These are phyloP conservation scores for Chaetorhynchus papuensis DNA, from an alignment of 2,113 vertebrate genomes.

Conservation along the genomic window DNA sequence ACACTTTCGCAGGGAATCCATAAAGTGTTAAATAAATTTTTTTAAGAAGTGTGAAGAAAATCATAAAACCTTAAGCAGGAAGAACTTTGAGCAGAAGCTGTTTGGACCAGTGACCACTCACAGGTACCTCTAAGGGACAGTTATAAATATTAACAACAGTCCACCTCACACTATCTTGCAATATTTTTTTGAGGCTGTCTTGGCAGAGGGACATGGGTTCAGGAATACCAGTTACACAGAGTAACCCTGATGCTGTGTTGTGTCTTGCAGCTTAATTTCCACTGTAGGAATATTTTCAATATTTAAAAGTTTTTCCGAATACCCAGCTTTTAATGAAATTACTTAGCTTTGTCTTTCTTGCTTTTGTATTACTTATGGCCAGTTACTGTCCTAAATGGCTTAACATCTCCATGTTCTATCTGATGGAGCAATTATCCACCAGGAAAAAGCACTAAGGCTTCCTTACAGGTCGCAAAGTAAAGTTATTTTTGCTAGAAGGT, in stretches of 20 bases:
- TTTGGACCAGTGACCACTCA: not conserved
- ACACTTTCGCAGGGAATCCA: not conserved
- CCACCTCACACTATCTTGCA: not conserved
- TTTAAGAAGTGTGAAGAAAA: not conserved
- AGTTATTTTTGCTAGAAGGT: not conserved
- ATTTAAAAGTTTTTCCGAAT: not conserved
- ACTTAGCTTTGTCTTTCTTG: not conserved
- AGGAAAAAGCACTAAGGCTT: conserved; percentile 7
- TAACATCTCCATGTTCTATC: not conserved
- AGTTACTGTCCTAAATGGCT: not conserved
- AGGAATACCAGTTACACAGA: not conserved
- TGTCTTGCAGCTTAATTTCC: not conserved
- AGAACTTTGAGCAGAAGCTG: not conserved
- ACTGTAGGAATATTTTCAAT: not conserved
- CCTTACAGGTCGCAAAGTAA: conserved; percentile 12
- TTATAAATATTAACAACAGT: not conserved
- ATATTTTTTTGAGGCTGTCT: not conserved
- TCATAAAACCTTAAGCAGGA: not conserved
- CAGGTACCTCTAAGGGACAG: not conserved
- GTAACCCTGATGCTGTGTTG: not conserved
- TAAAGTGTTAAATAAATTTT: not conserved
- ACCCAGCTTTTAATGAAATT: not conserved
- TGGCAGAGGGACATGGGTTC: not conserved
- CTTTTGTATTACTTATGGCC: not conserved
- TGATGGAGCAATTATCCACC: not conserved